These are phyloP conservation scores for Ispidina picta DNA, from an alignment of 2,797 vertebrate genomes.

Conservation along the genomic window DNA sequence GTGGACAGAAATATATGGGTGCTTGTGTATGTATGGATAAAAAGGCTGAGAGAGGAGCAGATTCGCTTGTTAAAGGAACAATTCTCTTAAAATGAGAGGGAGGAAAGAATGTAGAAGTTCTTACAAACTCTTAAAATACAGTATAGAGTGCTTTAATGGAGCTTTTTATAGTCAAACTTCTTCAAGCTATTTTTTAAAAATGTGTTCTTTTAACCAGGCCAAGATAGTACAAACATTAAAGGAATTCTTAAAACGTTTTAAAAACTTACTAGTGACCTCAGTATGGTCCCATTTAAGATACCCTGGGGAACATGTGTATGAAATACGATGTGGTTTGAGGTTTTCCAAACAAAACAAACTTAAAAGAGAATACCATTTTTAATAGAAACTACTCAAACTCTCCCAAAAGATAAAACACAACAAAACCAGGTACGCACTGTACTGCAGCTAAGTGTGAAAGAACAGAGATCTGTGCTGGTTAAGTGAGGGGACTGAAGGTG, in stretches of 20 bases:
- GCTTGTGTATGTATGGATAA: neutral
- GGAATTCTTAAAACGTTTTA: slow-evolving; percentile 73
- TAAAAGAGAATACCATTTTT: slow-evolving; percentile 75
- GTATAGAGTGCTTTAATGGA: slow-evolving; percentile 37
- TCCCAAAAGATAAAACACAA: slow-evolving; percentile 48
- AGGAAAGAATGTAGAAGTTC: slow-evolving; percentile 26
- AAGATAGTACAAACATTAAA: slow-evolving; percentile 75
- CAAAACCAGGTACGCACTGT: slow-evolving; percentile 58
- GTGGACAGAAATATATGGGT: neutral
- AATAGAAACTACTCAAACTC: slow-evolving; percentile 68
- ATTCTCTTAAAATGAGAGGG: slow-evolving; percentile 15
- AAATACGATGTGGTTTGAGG: slow-evolving; percentile 73
- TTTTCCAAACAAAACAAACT: slow-evolving; percentile 76
- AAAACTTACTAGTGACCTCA: slow-evolving; percentile 75
- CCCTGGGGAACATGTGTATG: slow-evolving; percentile 68
- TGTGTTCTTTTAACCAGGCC: slow-evolving; percentile 66
- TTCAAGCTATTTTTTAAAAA: slow-evolving; percentile 50
- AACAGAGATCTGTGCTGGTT: neutral
- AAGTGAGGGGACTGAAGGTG: neutral
- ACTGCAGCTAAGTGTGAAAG: slow-evolving; percentile 7
- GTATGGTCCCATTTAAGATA: slow-evolving; percentile 72
- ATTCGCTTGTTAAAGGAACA: neutral
- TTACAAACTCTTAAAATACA: slow-evolving; percentile 2
- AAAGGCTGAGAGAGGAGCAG: neutral
- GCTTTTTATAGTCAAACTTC: slow-evolving; percentile 46